Conservation (phyloP, 2,113 vertebrate species). For the Larimichthys crocea region DNA sequence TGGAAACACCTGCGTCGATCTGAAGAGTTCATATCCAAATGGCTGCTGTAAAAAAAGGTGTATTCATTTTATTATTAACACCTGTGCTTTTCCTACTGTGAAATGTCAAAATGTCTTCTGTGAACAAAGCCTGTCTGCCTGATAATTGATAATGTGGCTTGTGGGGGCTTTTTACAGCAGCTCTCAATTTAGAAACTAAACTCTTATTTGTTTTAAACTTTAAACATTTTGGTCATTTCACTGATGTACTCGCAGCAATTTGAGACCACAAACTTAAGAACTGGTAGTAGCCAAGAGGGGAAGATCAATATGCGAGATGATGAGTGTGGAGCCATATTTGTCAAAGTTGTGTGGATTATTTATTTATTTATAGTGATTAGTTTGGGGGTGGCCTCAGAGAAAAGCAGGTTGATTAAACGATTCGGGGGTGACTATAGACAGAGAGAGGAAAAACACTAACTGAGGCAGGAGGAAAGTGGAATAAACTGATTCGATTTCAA, state of each 20-base stretch:
- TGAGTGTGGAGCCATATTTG: conserved; percentile 5
- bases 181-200: not conserved
- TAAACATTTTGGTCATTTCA: not conserved
- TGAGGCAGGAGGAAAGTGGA: not conserved
- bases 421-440: not conserved
- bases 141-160: not conserved
- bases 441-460: not conserved
- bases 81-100: not conserved
- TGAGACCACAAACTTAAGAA: not conserved
- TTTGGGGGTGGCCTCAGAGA: not conserved
- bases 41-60: no score
- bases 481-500: conserved; percentile 20
- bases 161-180: not conserved
- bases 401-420: conserved; percentile 2
- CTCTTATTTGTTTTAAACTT: not conserved
- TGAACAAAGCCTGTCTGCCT: not conserved
- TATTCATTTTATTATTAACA: not conserved
- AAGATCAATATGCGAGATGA: conserved; percentile 5
- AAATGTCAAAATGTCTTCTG: not conserved
- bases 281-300: not conserved
- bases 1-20: no score
- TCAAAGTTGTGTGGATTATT: not conserved
- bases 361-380: conserved; percentile 10
- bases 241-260: not conserved
- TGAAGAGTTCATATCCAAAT: no score